Conservation (phyloP, 1,140 invertebrate species). For the Danaus plexippus region DNA sequence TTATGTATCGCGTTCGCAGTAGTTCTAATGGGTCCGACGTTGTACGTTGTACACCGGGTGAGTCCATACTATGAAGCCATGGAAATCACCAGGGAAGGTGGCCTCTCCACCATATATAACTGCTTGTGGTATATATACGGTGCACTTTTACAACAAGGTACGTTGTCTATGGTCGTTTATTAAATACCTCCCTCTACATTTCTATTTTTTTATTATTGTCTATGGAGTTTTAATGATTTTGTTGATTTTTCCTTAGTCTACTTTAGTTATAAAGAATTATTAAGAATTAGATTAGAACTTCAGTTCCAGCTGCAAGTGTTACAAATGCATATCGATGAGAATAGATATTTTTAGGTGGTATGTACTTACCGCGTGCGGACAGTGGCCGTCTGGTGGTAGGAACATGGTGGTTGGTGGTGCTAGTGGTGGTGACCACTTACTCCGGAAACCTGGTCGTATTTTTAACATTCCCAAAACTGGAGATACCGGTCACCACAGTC, state of each 20-base stretch:
- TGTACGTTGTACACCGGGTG: conserved; percentile 82
- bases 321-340: too few species aligned
- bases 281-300: too few species aligned
- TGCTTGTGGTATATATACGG: conserved; percentile 94
- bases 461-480: conserved; percentile 91
- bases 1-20: conserved; percentile 80
- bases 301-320: too few species aligned
- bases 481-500: conserved; percentile 81
- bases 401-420: conserved; percentile 93
- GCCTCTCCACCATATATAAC: conserved; percentile 79
- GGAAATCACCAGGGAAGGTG: conserved; percentile 67
- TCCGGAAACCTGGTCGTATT: conserved; percentile 94
- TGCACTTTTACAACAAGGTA: conserved; percentile 91
- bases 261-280: too few species aligned
- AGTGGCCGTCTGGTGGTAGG: conserved; percentile 91
- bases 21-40: conserved; percentile 81
- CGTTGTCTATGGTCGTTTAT: neutral
- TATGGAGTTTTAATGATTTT: neutral
- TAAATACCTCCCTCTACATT: too few species aligned
- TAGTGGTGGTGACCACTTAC: conserved; percentile 93
- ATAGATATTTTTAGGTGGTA: conserved; percentile 78
- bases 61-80: conserved; percentile 80
- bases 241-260: neutral
- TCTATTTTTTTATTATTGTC: neutral
- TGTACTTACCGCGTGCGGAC: conserved; percentile 85